Evolutionary conservation across 2,797 vertebrate species (phyloP).

Genomic region (Fringilla coelebs): DNA sequence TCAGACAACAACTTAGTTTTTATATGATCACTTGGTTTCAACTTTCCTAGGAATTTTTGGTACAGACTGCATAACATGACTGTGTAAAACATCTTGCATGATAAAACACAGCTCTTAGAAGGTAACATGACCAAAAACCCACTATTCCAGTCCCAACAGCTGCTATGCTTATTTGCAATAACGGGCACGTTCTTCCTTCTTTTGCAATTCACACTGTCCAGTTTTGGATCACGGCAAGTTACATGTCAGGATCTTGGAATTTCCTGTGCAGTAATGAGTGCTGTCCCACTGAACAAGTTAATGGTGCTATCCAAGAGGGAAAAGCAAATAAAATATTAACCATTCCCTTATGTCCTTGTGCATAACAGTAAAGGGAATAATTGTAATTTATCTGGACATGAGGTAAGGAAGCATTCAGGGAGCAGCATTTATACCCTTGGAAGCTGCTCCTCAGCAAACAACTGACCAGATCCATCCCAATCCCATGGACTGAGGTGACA

Average conservation of each 20-base stretch:
- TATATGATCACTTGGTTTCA: not conserved
- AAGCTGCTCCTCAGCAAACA: not conserved
- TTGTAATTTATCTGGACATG: not conserved
- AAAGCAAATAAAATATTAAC: not conserved
- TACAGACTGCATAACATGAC: not conserved
- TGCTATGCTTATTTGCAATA: not conserved
- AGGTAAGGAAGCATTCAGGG: not conserved
- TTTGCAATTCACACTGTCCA: not conserved
- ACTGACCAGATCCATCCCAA: not conserved
- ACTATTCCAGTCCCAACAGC: not conserved
- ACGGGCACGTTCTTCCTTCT: not conserved
- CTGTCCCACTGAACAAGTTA: not conserved
- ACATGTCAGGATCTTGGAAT: not conserved
- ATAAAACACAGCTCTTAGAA: not conserved
- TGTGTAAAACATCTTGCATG: accelerated
- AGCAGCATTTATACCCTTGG: not conserved
- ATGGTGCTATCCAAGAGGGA: not conserved
- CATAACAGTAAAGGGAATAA: not conserved
- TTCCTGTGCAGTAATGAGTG: not conserved
- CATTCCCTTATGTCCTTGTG: not conserved
- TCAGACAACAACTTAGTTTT: not conserved
- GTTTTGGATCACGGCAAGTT: not conserved
- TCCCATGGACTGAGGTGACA: accelerated
- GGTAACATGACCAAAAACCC: not conserved
- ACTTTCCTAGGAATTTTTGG: not conserved